Percentiles rank a stretch among this genome's conserved stretches.
Evolutionary conservation across 2,113 vertebrate species (phyloP).

Genomic region (Gambusia holbrooki): DNA sequence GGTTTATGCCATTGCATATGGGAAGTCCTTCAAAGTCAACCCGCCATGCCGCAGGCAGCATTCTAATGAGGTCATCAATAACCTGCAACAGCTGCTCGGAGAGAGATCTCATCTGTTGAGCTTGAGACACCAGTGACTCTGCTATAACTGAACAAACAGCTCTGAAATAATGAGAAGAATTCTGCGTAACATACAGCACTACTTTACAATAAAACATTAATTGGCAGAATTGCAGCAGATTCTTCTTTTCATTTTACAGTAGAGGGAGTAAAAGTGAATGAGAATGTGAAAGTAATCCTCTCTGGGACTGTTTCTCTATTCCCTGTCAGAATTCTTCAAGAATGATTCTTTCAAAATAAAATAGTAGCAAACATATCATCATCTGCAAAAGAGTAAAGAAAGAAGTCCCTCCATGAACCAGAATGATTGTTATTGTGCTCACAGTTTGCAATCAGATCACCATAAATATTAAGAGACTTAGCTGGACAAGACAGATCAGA

Average conservation of each 20-base stretch:
- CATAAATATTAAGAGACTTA: not conserved
- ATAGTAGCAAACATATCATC: conserved; percentile 22
- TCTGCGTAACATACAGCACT: conserved; percentile 39
- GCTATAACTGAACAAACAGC: conserved; percentile 67
- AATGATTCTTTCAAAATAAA: conserved; percentile 27
- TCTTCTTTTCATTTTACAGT: conserved; percentile 26
- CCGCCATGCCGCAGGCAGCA: conserved; percentile 82
- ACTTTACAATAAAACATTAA: conserved; percentile 56
- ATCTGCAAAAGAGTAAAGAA: conserved; percentile 18
- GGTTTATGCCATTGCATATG: conserved; percentile 69
- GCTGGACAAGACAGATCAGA: not conserved
- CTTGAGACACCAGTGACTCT: conserved; percentile 61
- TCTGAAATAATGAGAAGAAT: conserved; percentile 66
- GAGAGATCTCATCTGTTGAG: conserved; percentile 86
- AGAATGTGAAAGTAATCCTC: conserved; percentile 37
- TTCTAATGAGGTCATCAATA: conserved; percentile 94
- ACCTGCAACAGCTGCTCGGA: conserved; percentile 90
- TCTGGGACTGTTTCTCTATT: conserved; percentile 34
- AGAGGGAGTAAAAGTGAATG: conserved; percentile 42
- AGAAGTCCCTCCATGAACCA: conserved; percentile 12
- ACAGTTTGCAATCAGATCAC: not conserved
- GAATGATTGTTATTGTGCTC: not conserved
- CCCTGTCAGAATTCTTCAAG: conserved; percentile 2
- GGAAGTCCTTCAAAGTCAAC: conserved; percentile 77
- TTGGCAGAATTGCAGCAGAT: conserved; percentile 34